Evolutionary conservation across 2,797 vertebrate genomes (phyloP).

Genomic region (Xenops minutus): DNA sequence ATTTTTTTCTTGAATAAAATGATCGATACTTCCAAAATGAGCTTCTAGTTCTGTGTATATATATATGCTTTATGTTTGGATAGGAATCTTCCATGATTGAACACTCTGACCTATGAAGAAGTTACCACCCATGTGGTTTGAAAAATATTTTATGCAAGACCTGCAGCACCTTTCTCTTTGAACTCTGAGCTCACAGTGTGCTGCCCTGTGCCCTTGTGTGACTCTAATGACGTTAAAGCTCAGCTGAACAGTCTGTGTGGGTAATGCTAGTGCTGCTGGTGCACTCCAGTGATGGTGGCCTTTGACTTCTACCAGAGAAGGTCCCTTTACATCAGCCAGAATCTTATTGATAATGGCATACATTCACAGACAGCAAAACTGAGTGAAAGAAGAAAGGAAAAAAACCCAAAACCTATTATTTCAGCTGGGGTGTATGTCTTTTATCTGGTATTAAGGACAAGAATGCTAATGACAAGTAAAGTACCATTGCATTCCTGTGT

Average conservation of each 20-base stretch:
- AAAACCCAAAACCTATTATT: not conserved
- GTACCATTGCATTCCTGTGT: rapidly evolving
- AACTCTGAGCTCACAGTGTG: not conserved
- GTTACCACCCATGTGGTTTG: not conserved
- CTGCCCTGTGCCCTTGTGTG: not conserved
- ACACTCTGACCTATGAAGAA: not conserved
- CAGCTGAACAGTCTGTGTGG: not conserved
- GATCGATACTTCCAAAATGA: not conserved
- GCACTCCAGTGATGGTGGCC: not conserved
- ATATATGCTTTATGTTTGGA: not conserved
- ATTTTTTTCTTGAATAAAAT: not conserved
- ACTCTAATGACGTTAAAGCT: not conserved
- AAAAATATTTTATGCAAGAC: not conserved
- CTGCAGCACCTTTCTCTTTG: not conserved
- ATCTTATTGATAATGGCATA: not conserved
- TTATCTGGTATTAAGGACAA: not conserved
- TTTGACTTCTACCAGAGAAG: not conserved
- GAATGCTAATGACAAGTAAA: not conserved
- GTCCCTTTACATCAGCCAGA: not conserved
- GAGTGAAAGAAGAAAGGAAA: not conserved
- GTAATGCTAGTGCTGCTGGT: not conserved
- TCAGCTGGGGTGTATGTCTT: not conserved
- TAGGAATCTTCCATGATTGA: not conserved
- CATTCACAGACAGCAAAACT: not conserved
- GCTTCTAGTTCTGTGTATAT: not conserved